Conservation (phyloP, 1,140 invertebrate genomes). For the Rhyacophila brunnea region DNA sequence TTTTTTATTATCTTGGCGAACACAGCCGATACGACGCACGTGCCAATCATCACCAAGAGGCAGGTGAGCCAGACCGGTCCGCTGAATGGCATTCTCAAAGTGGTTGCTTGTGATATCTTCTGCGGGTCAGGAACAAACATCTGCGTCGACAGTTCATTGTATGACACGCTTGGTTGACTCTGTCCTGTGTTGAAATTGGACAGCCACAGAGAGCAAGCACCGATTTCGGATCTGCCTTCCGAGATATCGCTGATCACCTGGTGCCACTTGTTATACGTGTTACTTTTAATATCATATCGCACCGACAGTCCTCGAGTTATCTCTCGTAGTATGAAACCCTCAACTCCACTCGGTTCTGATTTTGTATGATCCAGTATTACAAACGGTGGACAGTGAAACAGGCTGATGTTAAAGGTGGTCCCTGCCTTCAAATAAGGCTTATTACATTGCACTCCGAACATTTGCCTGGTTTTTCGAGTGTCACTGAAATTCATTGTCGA, state of each 20-base stretch:
- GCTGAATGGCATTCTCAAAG: constrained; percentile 5
- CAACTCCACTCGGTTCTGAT: not conserved
- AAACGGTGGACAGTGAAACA: constrained; percentile 17
- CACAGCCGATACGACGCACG: not conserved
- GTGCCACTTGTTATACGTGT: not conserved
- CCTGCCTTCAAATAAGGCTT: too few species aligned
- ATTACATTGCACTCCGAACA: too few species aligned
- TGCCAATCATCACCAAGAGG: constrained; percentile 1
- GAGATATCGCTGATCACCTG: constrained; percentile 4
- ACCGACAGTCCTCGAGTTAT: constrained; percentile 5
- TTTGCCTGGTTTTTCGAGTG: too few species aligned
- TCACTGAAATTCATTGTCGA: too few species aligned
- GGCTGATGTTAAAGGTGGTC: not conserved
- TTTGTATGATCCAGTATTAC: constrained; percentile 2
- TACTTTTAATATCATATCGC: constrained; percentile 5
- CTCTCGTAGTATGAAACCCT: constrained; percentile 3
- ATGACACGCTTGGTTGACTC: not conserved
- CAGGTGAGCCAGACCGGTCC: not conserved
- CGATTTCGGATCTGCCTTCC: constrained; percentile 7
- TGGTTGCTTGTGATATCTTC: not conserved
- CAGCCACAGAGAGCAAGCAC: constrained; percentile 7
- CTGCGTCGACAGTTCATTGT: not conserved
- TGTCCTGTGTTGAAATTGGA: not conserved
- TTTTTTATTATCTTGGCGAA: constrained; percentile 8
- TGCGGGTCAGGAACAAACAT: constrained; percentile 10